Evolutionary conservation across 2,797 vertebrate genomes (phyloP), one percentile per base, ranked within the genome.

Genomic region (Takifugu ocellatus): DNA sequence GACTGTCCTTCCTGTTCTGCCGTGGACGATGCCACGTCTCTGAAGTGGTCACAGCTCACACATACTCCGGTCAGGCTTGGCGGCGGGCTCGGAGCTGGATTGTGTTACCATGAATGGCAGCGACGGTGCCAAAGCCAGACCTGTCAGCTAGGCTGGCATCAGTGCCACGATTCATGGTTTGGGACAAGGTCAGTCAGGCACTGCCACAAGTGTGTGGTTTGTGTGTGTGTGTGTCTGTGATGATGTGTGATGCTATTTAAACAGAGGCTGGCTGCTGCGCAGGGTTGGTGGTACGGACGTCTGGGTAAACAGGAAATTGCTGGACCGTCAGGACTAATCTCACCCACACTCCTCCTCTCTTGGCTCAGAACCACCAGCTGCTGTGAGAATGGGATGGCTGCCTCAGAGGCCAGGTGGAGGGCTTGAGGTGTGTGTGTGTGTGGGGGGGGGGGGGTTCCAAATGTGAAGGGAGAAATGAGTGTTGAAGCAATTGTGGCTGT

Each of bases 301-400:
- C 88, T 90, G 86, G 75, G 74, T 86, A 88, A 89, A 90, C 87
- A 90, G 87, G 89, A 90, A 89, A 87, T 81, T 69, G 82, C 68
- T 74, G 78, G 72, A 83, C 70, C 61, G 62, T 89, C 68, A 82
- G 62, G 73, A 87, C 87, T 82, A 84, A 84, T 82, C 71, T 76
- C 61, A 54, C 67, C 78, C 59, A 54, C 64, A n/a, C 73, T 58
- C 70, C 66, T 64, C 75, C 61, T 77, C 43, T 51, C 44, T 36
- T 61, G 78, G 54, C 73, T 70, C 66, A 62, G 31, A 48, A 9
- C 58, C 72, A 68, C 79, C 86, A 86, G 81, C 83, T 85, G 83
- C 66, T 81, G 75, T 75, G 84, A 84, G 78, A 69, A 83, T 52
- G 72, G 66, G 51, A 67, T 24, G 66, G 57, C 58, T 63, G 76